These are phyloP conservation scores for Xestia xanthographa DNA, from an alignment of 2,888 invertebrate species.

Conservation along the genomic window DNA sequence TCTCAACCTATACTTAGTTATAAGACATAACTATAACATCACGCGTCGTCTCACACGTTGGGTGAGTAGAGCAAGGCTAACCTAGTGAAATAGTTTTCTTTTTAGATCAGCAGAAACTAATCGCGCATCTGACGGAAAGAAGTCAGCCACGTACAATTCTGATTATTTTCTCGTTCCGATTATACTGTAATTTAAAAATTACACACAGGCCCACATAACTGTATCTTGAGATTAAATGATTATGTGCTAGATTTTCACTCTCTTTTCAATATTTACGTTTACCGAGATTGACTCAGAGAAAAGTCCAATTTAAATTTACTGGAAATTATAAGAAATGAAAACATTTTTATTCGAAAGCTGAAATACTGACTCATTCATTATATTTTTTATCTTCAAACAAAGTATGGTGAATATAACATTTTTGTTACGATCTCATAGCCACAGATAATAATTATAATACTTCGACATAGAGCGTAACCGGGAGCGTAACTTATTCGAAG, in stretches of 20 bases:
- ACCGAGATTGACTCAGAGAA: neutral
- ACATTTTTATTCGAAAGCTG: neutral
- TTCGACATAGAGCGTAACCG: too few species aligned
- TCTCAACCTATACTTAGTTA: conserved; percentile 34
- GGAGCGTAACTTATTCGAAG: neutral
- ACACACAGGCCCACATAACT: too few species aligned
- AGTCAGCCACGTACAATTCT: neutral
- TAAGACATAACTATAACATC: conserved; percentile 27
- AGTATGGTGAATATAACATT: neutral
- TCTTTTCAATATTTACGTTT: neutral
- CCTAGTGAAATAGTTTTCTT: conserved; percentile 16
- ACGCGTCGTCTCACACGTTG: conserved; percentile 15
- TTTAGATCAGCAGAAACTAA: conserved; percentile 2
- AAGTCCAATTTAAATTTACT: neutral
- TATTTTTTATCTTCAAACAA: neutral
- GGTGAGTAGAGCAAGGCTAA: conserved; percentile 15
- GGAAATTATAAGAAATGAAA: neutral
- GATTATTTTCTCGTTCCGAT: neutral
- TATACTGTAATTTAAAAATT: neutral
- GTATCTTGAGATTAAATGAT: neutral
- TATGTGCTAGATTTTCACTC: neutral
- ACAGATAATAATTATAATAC: too few species aligned
- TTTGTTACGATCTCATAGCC: neutral
- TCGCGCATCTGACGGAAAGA: neutral
- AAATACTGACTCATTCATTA: neutral